Evolutionary conservation across 2,113 vertebrate genomes (phyloP).

Genomic region (Poecilia latipinna): DNA sequence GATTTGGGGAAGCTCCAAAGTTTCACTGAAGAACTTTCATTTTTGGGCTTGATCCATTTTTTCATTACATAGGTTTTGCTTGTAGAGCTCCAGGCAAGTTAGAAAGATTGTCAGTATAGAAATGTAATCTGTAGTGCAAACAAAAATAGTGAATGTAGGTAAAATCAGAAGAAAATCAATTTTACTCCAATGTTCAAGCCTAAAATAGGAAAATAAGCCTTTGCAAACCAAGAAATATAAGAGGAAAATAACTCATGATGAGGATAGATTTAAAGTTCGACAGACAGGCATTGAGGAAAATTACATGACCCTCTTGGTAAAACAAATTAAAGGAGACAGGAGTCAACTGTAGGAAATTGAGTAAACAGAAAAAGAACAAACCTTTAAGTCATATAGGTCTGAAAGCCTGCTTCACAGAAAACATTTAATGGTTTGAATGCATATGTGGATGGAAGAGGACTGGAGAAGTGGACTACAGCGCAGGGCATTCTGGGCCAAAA

Average conservation of each 20-base stretch:
- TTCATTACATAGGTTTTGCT: neutral
- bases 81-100: neutral
- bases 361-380: neutral
- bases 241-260: neutral
- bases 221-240: neutral
- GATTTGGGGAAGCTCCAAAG: no score
- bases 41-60: neutral
- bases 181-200: neutral
- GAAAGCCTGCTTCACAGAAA: neutral
- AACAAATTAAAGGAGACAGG: neutral
- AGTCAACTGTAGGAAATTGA: neutral
- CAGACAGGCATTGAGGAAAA: neutral
- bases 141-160: neutral
- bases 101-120: neutral
- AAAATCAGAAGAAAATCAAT: neutral
- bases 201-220: neutral
- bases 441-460: no score
- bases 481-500: no score
- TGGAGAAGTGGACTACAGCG: no score
- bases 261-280: neutral
- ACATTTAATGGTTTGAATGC: no score
- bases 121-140: neutral
- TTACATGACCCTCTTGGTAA: no score
- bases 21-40: no score
- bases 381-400: neutral